Evolutionary conservation across 2,888 invertebrate genomes (phyloP), one percentile per base, ranked within the genome.

Genomic region (Beris morrisii): DNA sequence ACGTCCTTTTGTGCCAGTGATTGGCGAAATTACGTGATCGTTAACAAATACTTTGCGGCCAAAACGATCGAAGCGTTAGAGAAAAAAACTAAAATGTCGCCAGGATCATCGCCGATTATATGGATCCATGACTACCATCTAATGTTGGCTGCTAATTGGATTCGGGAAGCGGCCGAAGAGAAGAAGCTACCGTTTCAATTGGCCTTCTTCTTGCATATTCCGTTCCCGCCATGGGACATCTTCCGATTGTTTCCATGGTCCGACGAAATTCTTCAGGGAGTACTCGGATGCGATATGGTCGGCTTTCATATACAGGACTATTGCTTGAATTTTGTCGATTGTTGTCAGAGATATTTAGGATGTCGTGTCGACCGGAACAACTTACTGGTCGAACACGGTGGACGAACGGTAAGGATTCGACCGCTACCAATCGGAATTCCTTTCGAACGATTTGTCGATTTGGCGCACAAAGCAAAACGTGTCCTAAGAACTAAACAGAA

Each of bases 121-220:
- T 96, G 96, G 96, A 87, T 96, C 30, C 96, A 96, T 76, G 96
- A 96, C 77, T 96, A 96, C 78, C 95, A 96, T 77, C 84, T 96
- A 15, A 94, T 95, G 93, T 82, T 95, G 75, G 92, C 93, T 12
- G 93, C 95, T 45, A 93, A 93, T 78, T 93, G 93, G 87, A 90
- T 96, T 71, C 86, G 95, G 78, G 91, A 93, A 81, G 87, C 88
- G 74, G 90, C 90, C 0, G 93, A 93, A 73, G 91, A 92, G 74
- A 87, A 88, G 72, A 86, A 87, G 67, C 82, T 93, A 30, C 85
- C 86, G 69, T 89, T 89, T 75, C 92, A 93, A 77, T 81, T 95
- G 70, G 95, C 93, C 32, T 96, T 96, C 83, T 96, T 96, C 81
- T 84, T 96, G 69, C 96, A 96, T 81, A 96, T 96, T 75, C 96